phyloP scores from a whole-genome alignment of 2,113 vertebrate genomes.

The Ochotona princeps region DNA sequence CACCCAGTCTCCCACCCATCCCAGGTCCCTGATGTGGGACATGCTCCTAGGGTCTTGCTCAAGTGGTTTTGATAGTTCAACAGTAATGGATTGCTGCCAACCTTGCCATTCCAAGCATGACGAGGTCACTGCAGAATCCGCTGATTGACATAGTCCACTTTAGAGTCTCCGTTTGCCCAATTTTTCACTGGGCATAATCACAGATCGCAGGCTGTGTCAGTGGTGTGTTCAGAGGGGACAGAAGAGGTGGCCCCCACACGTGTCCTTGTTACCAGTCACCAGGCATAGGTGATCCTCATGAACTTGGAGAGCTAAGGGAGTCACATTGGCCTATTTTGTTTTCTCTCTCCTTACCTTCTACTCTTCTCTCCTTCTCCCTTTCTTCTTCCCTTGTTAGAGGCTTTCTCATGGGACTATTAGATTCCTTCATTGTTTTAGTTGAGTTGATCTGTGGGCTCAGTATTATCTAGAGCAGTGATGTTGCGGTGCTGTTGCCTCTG shows the following conservation, averaged over 20 bases:
- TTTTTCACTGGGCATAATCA: too few species aligned
- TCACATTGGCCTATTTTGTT: neutral
- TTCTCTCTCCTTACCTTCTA: neutral
- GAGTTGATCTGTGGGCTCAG: too few species aligned
- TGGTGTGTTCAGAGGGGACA: neutral
- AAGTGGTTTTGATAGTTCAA: too few species aligned
- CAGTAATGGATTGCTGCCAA: too few species aligned
- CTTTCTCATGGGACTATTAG: neutral
- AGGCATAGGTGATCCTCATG: neutral
- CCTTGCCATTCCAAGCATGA: too few species aligned
- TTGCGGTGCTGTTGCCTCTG: accelerated
- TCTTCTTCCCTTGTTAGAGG: neutral
- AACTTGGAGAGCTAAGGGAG: neutral
- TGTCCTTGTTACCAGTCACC: too few species aligned
- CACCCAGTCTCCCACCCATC: too few species aligned
- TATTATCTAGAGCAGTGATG: neutral
- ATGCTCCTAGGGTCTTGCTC: too few species aligned
- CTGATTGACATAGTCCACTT: too few species aligned
- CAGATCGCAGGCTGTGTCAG: neutral
- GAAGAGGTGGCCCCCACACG: neutral
- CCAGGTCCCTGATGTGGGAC: too few species aligned
- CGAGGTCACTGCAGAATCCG: too few species aligned
- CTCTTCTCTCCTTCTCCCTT: neutral
- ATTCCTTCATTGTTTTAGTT: neutral
- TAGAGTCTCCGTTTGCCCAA: too few species aligned